These are phyloP conservation scores for Esox niger DNA, from an alignment of 2,113 vertebrate species.

Conservation along the genomic window DNA sequence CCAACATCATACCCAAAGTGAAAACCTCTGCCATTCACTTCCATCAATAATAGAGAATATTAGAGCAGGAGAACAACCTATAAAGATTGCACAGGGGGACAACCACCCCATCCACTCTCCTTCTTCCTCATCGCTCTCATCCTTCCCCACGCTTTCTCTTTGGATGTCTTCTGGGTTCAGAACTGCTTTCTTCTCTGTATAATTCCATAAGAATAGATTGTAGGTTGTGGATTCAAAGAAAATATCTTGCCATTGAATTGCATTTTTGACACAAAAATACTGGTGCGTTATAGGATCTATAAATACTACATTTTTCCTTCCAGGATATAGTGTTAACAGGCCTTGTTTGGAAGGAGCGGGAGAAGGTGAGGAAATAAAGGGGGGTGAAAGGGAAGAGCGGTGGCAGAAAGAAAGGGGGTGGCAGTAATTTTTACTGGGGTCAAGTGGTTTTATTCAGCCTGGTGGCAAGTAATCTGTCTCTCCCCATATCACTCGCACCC, in stretches of 20 bases:
- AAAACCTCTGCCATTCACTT: slow-evolving; percentile 49
- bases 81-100: slow-evolving; percentile 10
- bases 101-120: slow-evolving; percentile 8
- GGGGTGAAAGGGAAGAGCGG: slow-evolving; percentile 5
- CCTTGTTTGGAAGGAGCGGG: slow-evolving; percentile 45
- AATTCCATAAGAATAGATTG: slow-evolving; percentile 37
- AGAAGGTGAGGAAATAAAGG: slow-evolving; percentile 30
- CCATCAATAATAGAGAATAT: slow-evolving; percentile 66
- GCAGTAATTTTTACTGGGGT: slow-evolving; percentile 15
- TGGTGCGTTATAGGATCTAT: slow-evolving; percentile 42
- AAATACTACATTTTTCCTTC: slow-evolving; percentile 40
- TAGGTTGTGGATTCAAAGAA: slow-evolving; percentile 34
- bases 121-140: neutral
- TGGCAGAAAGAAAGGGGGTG: neutral
- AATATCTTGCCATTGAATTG: slow-evolving; percentile 44
- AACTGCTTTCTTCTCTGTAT: slow-evolving; percentile 25
- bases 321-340: slow-evolving; percentile 40
- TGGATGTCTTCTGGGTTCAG: neutral
- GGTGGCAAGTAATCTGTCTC: slow-evolving; percentile 13
- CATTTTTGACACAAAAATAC: slow-evolving; percentile 25
- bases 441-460: slow-evolving; percentile 30
- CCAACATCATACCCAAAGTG: slow-evolving; percentile 31
- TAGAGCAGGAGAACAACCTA: slow-evolving; percentile 37
- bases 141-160: neutral
- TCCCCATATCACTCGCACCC: neutral